phyloP scores from a whole-genome alignment of 1,140 invertebrate genomes.

The Drosophila sucinea region DNA sequence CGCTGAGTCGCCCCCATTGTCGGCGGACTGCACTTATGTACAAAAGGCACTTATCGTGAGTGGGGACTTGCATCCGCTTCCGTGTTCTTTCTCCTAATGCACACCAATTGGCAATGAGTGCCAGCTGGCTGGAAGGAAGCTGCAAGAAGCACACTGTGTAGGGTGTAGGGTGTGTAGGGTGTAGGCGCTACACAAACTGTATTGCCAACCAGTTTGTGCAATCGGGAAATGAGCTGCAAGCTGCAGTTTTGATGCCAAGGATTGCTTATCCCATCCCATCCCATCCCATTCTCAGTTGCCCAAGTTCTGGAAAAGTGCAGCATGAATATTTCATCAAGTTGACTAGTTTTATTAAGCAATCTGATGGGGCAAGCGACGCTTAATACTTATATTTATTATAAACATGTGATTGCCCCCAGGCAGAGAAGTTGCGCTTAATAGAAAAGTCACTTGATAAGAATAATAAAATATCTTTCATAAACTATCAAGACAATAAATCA shows the following conservation, averaged over 20 bases:
- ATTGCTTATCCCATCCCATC: neutral
- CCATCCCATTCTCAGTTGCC: conserved; percentile 4
- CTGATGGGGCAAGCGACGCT: too few species aligned
- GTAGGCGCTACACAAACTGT: conserved; percentile 20
- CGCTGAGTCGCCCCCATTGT: neutral
- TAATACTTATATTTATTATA: too few species aligned
- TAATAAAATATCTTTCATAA: too few species aligned
- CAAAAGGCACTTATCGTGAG: conserved; percentile 64
- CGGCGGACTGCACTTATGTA: conserved; percentile 54
- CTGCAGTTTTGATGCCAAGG: conserved; percentile 32
- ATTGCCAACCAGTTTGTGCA: conserved; percentile 44
- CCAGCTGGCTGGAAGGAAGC: neutral
- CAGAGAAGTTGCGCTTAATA: too few species aligned
- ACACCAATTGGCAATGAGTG: conserved; percentile 33
- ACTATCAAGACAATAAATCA: too few species aligned
- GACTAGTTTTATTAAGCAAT: neutral
- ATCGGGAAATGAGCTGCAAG: conserved; percentile 57
- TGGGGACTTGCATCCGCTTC: conserved; percentile 58
- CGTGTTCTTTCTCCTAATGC: conserved; percentile 49
- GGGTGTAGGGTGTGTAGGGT: neutral
- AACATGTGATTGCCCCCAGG: too few species aligned
- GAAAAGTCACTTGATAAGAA: too few species aligned
- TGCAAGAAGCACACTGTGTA: neutral
- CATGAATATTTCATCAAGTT: conserved; percentile 24
- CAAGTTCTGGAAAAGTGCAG: conserved; percentile 40